Evolutionary conservation across 1,140 invertebrate species (phyloP).

Genomic region (Rhagoletis pomonella): DNA sequence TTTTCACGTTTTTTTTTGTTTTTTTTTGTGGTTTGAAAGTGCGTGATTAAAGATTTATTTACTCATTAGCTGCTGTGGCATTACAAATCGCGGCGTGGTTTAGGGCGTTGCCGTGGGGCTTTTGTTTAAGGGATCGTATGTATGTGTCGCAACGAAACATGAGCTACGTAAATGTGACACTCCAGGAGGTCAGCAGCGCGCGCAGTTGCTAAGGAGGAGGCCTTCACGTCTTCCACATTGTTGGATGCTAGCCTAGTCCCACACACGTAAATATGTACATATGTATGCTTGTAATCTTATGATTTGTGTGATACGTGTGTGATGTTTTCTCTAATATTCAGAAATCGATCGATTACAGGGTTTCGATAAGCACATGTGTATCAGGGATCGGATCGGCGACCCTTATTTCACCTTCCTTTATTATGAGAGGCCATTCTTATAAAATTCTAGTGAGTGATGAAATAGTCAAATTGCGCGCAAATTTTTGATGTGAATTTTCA

Average conservation of each 20-base stretch:
- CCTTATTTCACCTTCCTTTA: no score
- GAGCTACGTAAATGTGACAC: constrained; percentile 16
- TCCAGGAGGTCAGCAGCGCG: not conserved
- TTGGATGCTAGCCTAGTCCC: not conserved
- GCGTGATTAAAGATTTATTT: constrained; percentile 17
- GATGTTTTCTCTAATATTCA: no score
- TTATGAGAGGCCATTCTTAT: no score
- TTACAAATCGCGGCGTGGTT: not conserved
- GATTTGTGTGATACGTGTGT: no score
- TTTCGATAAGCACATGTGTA: no score
- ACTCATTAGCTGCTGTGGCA: constrained; percentile 1
- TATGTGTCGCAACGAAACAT: constrained; percentile 9
- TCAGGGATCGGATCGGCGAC: no score
- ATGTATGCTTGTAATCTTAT: no score
- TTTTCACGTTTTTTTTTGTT: not conserved
- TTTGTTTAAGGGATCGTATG: not conserved
- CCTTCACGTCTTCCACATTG: not conserved
- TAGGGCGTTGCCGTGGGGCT: not conserved
- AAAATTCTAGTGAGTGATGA: no score
- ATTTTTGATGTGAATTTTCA: no score
- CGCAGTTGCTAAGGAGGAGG: not conserved
- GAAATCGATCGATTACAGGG: no score
- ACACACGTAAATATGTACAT: not conserved
- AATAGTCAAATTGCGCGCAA: no score
- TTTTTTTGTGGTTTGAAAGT: not conserved